A percentile compares a stretch with the other conserved stretches of the same genome.
Conservation (phyloP, 2,797 vertebrate species). For the Rhinoraja longicauda region DNA sequence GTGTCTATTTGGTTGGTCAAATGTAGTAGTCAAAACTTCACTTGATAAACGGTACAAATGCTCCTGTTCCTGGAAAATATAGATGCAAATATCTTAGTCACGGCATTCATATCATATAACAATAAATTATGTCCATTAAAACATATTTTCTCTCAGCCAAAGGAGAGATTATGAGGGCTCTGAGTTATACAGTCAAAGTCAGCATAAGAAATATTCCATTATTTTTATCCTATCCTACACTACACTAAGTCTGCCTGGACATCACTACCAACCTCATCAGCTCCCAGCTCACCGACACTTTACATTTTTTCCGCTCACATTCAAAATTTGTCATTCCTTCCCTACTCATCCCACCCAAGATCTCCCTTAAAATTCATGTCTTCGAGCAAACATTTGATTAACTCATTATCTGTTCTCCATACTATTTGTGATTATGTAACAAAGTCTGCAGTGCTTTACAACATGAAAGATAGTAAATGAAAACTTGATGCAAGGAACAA, state of each 20-base stretch:
- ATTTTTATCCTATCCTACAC: not conserved
- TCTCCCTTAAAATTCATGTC: not conserved
- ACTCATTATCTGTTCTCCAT: not conserved
- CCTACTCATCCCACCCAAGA: not conserved
- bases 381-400: not conserved
- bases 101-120: not conserved
- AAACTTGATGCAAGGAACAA: not conserved
- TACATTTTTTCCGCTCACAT: not conserved
- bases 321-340: not conserved
- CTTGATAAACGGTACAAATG: slow-evolving; percentile 73
- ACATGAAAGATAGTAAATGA: not conserved
- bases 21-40: slow-evolving; percentile 73
- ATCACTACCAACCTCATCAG: not conserved
- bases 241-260: not conserved
- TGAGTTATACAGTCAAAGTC: not conserved
- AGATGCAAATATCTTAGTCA: not conserved
- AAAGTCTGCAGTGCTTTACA: not conserved
- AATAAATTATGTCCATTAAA: not conserved
- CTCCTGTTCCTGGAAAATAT: slow-evolving; percentile 74
- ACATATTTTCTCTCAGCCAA: not conserved
- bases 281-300: not conserved
- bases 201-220: not conserved
- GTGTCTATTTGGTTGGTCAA: slow-evolving; percentile 74
- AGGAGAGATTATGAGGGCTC: not conserved
- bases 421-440: not conserved